Evolutionary conservation across 2,113 vertebrate species (phyloP).

Genomic region (Pimephales promelas): DNA sequence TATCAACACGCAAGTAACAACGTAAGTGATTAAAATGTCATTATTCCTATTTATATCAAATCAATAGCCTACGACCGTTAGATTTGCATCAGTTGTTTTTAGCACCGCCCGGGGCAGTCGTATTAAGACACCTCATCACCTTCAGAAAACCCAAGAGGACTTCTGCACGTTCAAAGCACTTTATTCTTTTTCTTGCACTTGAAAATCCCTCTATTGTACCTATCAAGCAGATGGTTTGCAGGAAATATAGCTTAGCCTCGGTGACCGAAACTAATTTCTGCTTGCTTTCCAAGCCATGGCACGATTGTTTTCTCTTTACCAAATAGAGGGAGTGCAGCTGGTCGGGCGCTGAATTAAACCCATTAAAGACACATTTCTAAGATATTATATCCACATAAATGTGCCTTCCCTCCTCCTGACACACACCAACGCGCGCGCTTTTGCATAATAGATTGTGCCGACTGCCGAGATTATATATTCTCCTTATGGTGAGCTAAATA

Average conservation of each 20-base stretch:
- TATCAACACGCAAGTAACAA: conserved; percentile 10
- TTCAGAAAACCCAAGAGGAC: conserved; percentile 78
- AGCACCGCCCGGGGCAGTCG: conserved; percentile 53
- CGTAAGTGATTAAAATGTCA: conserved; percentile 53
- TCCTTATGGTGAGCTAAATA: not conserved
- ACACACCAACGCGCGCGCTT: conserved; percentile 53
- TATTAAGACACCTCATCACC: conserved; percentile 84
- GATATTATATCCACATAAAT: conserved; percentile 87
- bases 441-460: conserved; percentile 3
- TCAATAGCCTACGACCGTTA: conserved; percentile 55
- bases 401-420: conserved; percentile 39
- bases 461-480: not conserved
- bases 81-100: conserved; percentile 60
- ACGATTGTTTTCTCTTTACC: conserved; percentile 91
- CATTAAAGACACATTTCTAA: conserved; percentile 97
- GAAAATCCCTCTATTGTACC: conserved; percentile 98
- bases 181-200: conserved; percentile 69
- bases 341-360: conserved; percentile 90
- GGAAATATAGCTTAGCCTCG: conserved; percentile 91
- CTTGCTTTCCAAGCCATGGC: conserved; percentile 89
- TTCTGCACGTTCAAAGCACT: conserved; percentile 79
- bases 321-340: conserved; percentile 93
- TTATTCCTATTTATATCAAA: conserved; percentile 55
- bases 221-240: conserved; percentile 99
- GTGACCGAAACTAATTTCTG: conserved; percentile 98